Evolutionary conservation across 2,113 vertebrate species (phyloP).

Genomic region (Craseonycteris thonglongyai): DNA sequence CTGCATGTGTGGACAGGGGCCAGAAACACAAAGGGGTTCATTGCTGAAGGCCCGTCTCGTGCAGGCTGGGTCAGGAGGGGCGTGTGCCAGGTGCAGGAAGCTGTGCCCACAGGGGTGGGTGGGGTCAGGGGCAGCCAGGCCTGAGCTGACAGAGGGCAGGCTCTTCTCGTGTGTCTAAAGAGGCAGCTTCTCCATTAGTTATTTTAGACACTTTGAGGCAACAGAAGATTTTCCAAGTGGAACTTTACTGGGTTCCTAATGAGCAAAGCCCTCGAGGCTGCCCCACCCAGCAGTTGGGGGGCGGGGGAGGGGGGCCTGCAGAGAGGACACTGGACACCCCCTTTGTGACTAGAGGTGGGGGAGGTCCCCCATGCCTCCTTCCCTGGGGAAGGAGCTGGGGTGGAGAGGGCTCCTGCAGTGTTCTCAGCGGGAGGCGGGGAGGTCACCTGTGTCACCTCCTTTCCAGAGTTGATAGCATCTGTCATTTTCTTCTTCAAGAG

Average conservation of each 20-base stretch:
- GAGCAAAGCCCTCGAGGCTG: not conserved
- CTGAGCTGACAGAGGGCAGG: not conserved
- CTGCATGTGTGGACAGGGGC: not conserved
- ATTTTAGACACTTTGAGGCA: not conserved
- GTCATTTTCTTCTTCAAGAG: too few species aligned
- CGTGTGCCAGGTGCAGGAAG: not conserved
- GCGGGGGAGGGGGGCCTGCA: not conserved
- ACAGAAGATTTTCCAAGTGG: not conserved
- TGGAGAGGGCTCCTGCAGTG: too few species aligned
- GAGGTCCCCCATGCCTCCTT: not conserved
- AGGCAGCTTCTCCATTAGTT: not conserved
- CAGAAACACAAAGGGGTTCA: not conserved
- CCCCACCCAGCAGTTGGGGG: not conserved
- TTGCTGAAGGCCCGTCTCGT: not conserved
- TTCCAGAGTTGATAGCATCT: too few species aligned
- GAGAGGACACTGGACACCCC: not conserved
- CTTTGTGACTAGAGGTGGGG: not conserved
- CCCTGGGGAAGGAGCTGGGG: not conserved
- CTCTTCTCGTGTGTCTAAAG: not conserved
- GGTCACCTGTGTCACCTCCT: rapidly evolving
- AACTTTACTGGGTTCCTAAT: not conserved
- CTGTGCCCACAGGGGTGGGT: not conserved
- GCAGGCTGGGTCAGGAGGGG: too few species aligned
- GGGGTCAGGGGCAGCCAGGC: too few species aligned
- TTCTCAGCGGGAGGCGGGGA: not conserved